Conservation (phyloP, 1,140 invertebrate species). For the Potamilus streckersoni region DNA sequence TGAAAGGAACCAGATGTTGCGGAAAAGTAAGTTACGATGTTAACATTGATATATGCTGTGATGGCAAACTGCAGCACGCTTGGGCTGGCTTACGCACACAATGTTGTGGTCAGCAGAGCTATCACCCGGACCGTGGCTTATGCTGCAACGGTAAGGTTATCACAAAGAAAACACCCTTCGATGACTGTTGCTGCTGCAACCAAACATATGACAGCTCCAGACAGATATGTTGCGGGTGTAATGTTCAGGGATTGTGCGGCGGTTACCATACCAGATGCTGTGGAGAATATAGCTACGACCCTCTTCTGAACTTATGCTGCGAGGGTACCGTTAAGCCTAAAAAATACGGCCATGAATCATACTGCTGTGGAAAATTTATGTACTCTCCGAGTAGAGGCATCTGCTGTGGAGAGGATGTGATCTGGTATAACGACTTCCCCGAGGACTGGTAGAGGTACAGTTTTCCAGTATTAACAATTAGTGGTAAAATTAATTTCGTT, state of each 20-base stretch:
- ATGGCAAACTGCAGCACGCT: slow-evolving; percentile 21
- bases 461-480: too few relatives aligned
- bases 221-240: slow-evolving; percentile 13
- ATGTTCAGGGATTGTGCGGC: slow-evolving; percentile 5
- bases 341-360: slow-evolving; percentile 8
- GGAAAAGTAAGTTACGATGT: slow-evolving; percentile 6
- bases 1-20: slow-evolving; percentile 8
- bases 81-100: slow-evolving; percentile 16
- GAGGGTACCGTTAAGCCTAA: slow-evolving; percentile 8
- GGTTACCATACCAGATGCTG: slow-evolving; percentile 11
- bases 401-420: slow-evolving; percentile 11
- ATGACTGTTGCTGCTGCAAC: slow-evolving; percentile 19
- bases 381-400: slow-evolving; percentile 12
- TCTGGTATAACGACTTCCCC: not conserved
- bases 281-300: slow-evolving; percentile 3
- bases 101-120: slow-evolving; percentile 14
- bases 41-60: slow-evolving; percentile 15
- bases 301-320: slow-evolving; percentile 12
- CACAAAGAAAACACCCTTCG: slow-evolving; percentile 14
- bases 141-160: slow-evolving; percentile 13
- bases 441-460: too few relatives aligned
- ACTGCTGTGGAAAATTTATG: slow-evolving; percentile 17
- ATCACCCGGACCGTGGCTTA: slow-evolving; percentile 12
- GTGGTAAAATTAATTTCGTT: too few relatives aligned
- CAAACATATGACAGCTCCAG: slow-evolving; percentile 11